phyloP scores from a whole-genome alignment of 2,797 vertebrate genomes.

The Diplodus sargus region DNA sequence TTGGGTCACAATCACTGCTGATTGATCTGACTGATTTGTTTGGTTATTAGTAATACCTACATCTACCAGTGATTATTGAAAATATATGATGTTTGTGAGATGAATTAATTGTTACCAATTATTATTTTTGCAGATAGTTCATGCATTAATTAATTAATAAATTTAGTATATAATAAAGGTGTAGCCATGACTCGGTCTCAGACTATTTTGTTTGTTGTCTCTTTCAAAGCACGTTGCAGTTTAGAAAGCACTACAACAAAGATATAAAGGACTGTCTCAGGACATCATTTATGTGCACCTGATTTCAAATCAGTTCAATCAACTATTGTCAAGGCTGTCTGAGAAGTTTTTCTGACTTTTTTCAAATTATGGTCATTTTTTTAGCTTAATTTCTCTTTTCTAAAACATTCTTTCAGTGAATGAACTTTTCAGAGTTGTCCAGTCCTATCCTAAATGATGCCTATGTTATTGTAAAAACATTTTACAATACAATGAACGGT shows the following conservation, averaged over 20 bases:
- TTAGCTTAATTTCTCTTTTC: not conserved
- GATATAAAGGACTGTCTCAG: not conserved
- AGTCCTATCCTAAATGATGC: not conserved
- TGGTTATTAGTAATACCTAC: not conserved
- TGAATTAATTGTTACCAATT: not conserved
- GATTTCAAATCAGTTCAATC: not conserved
- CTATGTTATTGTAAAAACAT: not conserved
- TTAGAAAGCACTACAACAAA: not conserved
- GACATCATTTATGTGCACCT: not conserved
- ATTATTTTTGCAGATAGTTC: not conserved
- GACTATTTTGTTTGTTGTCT: not conserved
- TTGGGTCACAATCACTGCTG: not conserved
- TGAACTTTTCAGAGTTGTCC: not conserved
- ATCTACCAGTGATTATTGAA: not conserved
- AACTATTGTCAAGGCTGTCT: not conserved
- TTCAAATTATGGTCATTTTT: not conserved
- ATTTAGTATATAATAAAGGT: too few species aligned
- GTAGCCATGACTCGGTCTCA: too few species aligned
- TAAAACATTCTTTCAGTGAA: not conserved
- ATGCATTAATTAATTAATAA: not conserved
- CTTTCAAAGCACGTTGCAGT: not conserved
- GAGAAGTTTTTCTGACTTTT: not conserved
- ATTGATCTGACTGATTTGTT: constrained; percentile 13
- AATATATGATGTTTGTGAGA: not conserved
- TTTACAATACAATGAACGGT: not conserved